Percentiles rank a stretch among this genome's conserved stretches.
phyloP scores from a whole-genome alignment of 2,797 vertebrate genomes.

The Siniperca undulata region DNA sequence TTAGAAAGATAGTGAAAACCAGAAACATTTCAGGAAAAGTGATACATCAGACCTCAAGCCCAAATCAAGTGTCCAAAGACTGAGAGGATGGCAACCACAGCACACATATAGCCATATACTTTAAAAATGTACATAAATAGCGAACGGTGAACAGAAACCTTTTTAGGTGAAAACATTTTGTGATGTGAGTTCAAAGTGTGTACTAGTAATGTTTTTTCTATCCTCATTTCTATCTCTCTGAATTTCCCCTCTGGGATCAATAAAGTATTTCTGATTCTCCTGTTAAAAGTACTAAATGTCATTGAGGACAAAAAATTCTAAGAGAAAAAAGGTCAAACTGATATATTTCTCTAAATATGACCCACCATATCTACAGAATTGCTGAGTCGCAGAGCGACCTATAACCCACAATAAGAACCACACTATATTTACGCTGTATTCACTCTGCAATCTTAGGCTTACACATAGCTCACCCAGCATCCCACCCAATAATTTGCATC shows the following conservation, averaged over 20 bases:
- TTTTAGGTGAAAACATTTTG: background rate
- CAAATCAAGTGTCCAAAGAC: background rate
- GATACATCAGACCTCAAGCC: background rate
- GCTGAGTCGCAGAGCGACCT: constrained; percentile 8
- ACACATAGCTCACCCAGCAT: constrained; percentile 23
- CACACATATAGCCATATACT: background rate
- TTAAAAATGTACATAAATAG: background rate
- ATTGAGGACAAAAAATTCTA: background rate
- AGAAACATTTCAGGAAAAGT: background rate
- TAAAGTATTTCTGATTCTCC: no score
- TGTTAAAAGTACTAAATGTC: background rate
- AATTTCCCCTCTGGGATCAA: no score
- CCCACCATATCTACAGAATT: background rate
- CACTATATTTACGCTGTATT: constrained; percentile 23
- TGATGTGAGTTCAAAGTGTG: background rate
- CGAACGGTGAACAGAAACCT: background rate
- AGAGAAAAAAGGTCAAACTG: background rate
- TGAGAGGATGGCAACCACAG: background rate
- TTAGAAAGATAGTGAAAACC: background rate
- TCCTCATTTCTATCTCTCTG: background rate
- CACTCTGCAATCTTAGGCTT: constrained; percentile 45
- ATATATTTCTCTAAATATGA: constrained; percentile 12
- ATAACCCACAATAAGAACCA: constrained; percentile 15
- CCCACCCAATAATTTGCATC: constrained; percentile 44
- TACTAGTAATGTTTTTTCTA: background rate